A percentile compares a stretch with the other conserved stretches of the same genome.
Conservation (phyloP, 2,888 invertebrate genomes). For the Orthosia gracilis region DNA sequence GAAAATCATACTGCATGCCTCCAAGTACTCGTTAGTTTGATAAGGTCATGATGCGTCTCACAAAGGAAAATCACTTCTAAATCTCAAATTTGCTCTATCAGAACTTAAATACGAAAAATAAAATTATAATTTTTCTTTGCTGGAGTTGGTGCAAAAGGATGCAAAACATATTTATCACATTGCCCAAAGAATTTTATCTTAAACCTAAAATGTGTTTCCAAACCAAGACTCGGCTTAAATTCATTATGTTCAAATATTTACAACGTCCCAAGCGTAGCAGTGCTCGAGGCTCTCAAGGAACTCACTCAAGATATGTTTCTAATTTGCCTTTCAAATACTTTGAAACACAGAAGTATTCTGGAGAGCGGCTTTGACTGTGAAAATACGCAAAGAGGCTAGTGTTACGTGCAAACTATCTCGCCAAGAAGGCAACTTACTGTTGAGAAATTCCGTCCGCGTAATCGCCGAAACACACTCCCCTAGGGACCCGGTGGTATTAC, state of each 20-base stretch:
- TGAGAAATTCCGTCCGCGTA: constrained; percentile 90
- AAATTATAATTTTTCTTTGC: constrained; percentile 50
- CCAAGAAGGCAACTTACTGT: constrained; percentile 83
- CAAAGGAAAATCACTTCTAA: not conserved
- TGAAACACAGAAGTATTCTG: constrained; percentile 86
- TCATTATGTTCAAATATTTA: constrained; percentile 85
- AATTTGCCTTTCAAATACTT: constrained; percentile 91
- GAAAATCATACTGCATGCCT: not conserved
- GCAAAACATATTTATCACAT: constrained; percentile 51
- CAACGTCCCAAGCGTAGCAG: constrained; percentile 73
- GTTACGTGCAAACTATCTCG: constrained; percentile 89
- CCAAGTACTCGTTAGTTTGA: too few relatives aligned
- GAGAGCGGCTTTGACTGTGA: constrained; percentile 85
- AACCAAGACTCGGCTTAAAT: constrained; percentile 70
- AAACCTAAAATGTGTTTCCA: constrained; percentile 63
- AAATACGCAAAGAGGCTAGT: constrained; percentile 87
- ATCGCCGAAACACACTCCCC: constrained; percentile 90
- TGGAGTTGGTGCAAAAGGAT: constrained; percentile 14
- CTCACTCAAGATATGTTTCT: constrained; percentile 83
- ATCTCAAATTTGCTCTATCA: not conserved
- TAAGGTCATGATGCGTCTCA: not conserved
- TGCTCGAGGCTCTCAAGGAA: constrained; percentile 73
- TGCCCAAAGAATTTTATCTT: constrained; percentile 57
- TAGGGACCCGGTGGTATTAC: constrained; percentile 82
- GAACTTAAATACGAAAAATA: constrained; percentile 24